Conservation (phyloP, 2,888 invertebrate species). For the Acrocera orbiculus region DNA sequence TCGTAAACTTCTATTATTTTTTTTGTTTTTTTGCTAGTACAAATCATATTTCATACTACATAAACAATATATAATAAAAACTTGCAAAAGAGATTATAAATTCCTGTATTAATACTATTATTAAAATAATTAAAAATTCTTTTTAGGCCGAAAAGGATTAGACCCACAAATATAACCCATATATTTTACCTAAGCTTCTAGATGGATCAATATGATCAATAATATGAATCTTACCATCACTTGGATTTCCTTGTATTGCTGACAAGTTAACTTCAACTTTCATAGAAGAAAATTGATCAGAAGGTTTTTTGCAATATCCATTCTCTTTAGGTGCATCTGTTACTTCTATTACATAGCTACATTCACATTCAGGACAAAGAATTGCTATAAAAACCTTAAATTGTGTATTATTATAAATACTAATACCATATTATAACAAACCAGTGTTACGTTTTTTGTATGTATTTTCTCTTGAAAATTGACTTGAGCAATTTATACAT, state of each 20-base stretch:
- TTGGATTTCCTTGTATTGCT: not conserved
- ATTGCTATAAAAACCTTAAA: conserved; percentile 16
- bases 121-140: too few species aligned
- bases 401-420: not conserved
- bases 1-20: too few species aligned
- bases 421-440: not conserved
- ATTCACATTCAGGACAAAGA: conserved; percentile 40
- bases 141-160: too few species aligned
- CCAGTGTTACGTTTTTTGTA: not conserved
- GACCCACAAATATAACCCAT: too few species aligned
- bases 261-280: too few species aligned
- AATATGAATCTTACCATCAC: conserved; percentile 6
- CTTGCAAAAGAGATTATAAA: too few species aligned
- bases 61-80: too few species aligned
- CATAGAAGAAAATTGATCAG: too few species aligned
- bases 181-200: conserved; percentile 15
- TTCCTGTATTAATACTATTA: too few species aligned
- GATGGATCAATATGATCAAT: conserved; percentile 12
- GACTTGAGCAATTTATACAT: conserved; percentile 45
- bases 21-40: too few species aligned
- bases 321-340: conserved; percentile 14
- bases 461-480: conserved; percentile 27
- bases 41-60: too few species aligned
- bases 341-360: conserved; percentile 36
- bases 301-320: too few species aligned